Conservation (phyloP, 1,140 invertebrate species). For the Sarcophaga peregrina region DNA sequence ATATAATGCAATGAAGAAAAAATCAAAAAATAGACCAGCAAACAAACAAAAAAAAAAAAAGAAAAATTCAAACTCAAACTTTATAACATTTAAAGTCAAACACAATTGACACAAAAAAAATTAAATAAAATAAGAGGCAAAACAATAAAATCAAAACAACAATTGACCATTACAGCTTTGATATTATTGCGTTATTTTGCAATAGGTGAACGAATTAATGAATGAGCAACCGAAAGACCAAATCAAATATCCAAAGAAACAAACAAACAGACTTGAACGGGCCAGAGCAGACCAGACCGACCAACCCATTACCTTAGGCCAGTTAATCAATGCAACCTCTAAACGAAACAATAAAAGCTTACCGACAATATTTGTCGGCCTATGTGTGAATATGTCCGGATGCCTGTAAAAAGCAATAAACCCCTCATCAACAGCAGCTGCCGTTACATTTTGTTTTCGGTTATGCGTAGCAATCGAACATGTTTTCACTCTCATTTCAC, state of each 20-base stretch:
- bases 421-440: background rate
- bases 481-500: conserved; percentile 3
- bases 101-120: no score
- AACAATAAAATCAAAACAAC: no score
- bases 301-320: conserved; percentile 8
- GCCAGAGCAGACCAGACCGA: background rate
- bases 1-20: no score
- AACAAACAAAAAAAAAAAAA: no score
- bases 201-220: conserved; percentile 15
- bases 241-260: background rate
- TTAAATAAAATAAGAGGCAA: no score
- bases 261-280: background rate
- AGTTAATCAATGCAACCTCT: conserved; percentile 1
- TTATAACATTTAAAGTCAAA: no score
- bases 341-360: background rate
- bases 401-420: background rate
- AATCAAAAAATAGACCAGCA: no score
- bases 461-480: conserved; percentile 26
- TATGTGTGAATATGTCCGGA: background rate
- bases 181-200: background rate
- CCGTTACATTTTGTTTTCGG: background rate
- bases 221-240: background rate
- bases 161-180: background rate
- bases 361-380: no score
- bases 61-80: no score